Evolutionary conservation across 2,113 vertebrate genomes (phyloP).

Genomic region (Rattus norvegicus): DNA sequence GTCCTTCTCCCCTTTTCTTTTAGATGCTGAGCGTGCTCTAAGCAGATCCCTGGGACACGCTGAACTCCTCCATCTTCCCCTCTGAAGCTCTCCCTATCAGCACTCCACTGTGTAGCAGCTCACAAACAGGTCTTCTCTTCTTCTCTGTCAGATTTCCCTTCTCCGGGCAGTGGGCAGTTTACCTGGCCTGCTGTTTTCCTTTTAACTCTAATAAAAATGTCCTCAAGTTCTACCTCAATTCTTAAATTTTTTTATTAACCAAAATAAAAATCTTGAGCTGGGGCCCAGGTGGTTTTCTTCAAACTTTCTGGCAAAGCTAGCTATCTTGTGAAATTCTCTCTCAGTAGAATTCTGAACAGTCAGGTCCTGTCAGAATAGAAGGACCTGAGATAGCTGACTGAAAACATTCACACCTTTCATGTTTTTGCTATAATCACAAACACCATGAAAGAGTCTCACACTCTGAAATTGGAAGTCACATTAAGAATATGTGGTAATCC

Average conservation of each 20-base stretch:
- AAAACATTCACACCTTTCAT: slow-evolving; percentile 17
- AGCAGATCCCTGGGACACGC: not conserved
- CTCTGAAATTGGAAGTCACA: not conserved
- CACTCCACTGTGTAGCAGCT: not conserved
- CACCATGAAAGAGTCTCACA: slow-evolving; percentile 1
- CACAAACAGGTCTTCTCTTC: not conserved
- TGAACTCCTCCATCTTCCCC: not conserved
- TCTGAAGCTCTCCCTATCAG: not conserved
- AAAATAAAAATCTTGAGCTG: not conserved
- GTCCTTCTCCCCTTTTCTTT: not conserved
- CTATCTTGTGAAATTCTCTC: not conserved
- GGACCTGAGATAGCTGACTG: not conserved
- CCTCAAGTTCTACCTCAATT: not conserved
- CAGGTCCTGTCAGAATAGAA: not conserved
- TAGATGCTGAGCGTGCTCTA: not conserved
- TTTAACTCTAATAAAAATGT: not conserved
- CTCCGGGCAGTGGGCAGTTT: not conserved
- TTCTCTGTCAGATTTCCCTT: not conserved
- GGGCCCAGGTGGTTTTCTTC: too few relatives aligned
- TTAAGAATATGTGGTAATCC: not conserved
- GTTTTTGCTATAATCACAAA: slow-evolving; percentile 19
- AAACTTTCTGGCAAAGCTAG: not conserved
- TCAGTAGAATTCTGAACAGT: not conserved
- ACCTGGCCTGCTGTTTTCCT: not conserved
- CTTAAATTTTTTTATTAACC: not conserved